Conservation (phyloP, 2,113 vertebrate genomes). For the Paradisaea rubra region DNA sequence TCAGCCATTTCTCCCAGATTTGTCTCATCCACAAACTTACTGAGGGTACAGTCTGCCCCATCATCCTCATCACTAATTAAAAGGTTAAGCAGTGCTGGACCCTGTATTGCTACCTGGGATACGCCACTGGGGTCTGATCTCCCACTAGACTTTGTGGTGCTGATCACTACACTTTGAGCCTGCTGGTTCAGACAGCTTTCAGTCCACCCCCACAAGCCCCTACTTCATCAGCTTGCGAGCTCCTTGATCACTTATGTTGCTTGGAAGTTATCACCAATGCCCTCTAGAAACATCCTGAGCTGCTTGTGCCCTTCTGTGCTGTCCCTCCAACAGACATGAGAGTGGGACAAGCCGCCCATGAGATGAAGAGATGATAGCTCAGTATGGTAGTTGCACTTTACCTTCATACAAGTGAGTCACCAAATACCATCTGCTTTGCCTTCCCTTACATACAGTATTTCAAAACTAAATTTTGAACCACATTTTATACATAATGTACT, state of each 20-base stretch:
- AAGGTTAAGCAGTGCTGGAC: neutral
- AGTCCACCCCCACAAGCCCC: neutral
- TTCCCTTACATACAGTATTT: neutral
- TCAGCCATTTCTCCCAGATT: neutral
- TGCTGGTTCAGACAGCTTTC: neutral
- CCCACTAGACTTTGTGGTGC: accelerated
- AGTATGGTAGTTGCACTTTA: neutral
- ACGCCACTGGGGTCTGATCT: neutral
- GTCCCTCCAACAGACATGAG: neutral
- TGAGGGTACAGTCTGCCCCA: neutral
- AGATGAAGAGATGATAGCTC: neutral
- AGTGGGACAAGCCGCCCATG: neutral
- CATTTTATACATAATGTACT: neutral
- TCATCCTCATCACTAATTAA: neutral
- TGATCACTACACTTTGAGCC: neutral
- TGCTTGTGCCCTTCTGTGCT: neutral
- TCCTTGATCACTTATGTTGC: neutral
- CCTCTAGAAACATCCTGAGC: neutral
- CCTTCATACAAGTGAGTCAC: neutral
- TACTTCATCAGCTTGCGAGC: neutral
- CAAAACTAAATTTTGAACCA: neutral
- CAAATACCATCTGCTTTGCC: neutral
- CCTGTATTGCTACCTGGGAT: neutral
- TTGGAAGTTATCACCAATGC: neutral
- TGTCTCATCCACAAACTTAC: neutral